phyloP scores from a whole-genome alignment of 2,888 invertebrate genomes.

The Elmis aenea region DNA sequence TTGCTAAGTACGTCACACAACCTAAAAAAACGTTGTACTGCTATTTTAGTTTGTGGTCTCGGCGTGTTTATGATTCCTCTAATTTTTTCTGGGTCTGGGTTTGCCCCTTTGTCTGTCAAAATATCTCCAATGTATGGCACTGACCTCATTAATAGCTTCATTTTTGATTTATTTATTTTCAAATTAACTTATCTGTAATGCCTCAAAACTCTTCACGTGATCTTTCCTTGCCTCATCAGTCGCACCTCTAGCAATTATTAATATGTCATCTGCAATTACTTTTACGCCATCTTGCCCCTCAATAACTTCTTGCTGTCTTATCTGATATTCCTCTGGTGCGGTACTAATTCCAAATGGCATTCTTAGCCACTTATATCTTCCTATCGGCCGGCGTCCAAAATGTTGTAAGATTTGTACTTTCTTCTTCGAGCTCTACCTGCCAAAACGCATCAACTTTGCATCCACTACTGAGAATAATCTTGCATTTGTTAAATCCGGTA shows the following conservation, averaged over 20 bases:
- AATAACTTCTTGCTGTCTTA: conserved; percentile 8
- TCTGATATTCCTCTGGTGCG: conserved; percentile 13
- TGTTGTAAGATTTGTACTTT: conserved; percentile 7
- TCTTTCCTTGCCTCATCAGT: conserved; percentile 14
- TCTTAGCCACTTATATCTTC: conserved; percentile 5
- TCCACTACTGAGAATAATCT: conserved; percentile 17
- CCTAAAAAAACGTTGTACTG: no score
- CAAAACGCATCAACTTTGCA: conserved; percentile 25
- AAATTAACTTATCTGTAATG: conserved; percentile 7
- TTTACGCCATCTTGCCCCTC: conserved; percentile 12
- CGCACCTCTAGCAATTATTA: conserved; percentile 12
- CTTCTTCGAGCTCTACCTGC: conserved; percentile 10
- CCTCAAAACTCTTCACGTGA: conserved; percentile 17
- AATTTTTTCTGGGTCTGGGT: no score
- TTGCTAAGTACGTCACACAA: no score
- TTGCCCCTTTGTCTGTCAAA: no score
- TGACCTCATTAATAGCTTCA: no score
- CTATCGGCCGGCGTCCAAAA: conserved; percentile 10
- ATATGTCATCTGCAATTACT: conserved; percentile 15
- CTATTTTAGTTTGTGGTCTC: no score
- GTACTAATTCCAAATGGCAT: conserved; percentile 9
- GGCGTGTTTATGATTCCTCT: no score
- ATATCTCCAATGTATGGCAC: no score
- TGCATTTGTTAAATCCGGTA: conserved; percentile 10
- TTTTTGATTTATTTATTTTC: conserved; percentile 1